Percentiles rank a stretch among this genome's conserved stretches.
These are phyloP conservation scores for Paratrypauchen microcephalus DNA, from an alignment of 2,797 vertebrate genomes.

Conservation along the genomic window DNA sequence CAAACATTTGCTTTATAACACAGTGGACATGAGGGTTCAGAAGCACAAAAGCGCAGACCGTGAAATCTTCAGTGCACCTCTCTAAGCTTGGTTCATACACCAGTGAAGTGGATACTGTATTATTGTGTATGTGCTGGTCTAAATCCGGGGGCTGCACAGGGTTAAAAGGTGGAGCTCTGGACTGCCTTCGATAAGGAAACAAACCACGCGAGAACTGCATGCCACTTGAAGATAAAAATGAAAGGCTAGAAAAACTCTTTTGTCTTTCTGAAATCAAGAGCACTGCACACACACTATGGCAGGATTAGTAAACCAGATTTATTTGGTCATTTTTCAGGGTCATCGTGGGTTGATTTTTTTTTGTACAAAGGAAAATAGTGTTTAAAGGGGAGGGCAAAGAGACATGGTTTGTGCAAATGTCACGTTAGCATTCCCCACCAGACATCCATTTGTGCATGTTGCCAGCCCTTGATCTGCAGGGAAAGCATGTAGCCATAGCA, in stretches of 20 bases:
- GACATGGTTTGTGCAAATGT: slow-evolving; percentile 24
- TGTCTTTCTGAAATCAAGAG: slow-evolving; percentile 57
- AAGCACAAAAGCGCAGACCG: slow-evolving; percentile 15
- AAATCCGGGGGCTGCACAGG: slow-evolving; percentile 28
- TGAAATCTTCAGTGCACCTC: slow-evolving; percentile 13
- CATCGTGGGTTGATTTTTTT: slow-evolving; percentile 19
- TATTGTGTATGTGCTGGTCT: slow-evolving; percentile 22
- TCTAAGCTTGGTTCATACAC: slow-evolving; percentile 12
- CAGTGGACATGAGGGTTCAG: slow-evolving; percentile 19
- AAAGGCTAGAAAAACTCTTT: slow-evolving; percentile 33
- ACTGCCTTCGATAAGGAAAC: slow-evolving; percentile 70
- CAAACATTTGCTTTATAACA: slow-evolving; percentile 1
- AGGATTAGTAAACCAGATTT: slow-evolving; percentile 57
- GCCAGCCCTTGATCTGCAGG: slow-evolving; percentile 33
- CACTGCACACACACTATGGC: slow-evolving; percentile 56
- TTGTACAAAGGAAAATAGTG: slow-evolving; percentile 24
- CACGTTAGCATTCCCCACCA: slow-evolving; percentile 45
- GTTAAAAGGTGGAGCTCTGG: slow-evolving; percentile 50
- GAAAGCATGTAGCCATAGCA: slow-evolving; percentile 41
- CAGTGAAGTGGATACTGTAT: slow-evolving; percentile 1
- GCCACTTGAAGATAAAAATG: slow-evolving; percentile 73
- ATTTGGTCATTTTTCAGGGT: slow-evolving; percentile 22
- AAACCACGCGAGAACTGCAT: slow-evolving; percentile 55
- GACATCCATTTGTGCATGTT: slow-evolving; percentile 14
- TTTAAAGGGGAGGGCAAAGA: slow-evolving; percentile 9